Evolutionary conservation across 2,797 vertebrate genomes (phyloP).

Genomic region (Acrossocheilus wenchowensis): DNA sequence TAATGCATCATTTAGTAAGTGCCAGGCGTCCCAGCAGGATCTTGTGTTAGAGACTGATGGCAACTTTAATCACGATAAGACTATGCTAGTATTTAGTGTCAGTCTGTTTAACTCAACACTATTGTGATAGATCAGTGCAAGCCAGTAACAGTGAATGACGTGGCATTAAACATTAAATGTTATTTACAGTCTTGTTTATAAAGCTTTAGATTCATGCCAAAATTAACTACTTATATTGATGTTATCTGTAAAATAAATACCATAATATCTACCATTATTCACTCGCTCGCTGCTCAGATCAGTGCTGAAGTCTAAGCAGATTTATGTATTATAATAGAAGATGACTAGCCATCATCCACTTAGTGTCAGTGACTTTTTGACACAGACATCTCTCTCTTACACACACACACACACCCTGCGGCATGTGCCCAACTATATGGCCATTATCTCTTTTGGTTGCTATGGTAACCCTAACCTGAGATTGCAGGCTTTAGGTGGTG

Average conservation of each 20-base stretch:
- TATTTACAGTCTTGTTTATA: background rate
- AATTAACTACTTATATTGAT: background rate
- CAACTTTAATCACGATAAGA: background rate
- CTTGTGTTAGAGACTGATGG: background rate
- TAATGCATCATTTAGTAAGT: background rate
- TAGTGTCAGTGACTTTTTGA: constrained; percentile 49
- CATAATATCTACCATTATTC: background rate
- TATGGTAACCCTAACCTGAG: constrained; percentile 79
- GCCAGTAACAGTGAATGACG: background rate
- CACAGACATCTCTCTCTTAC: constrained; percentile 44
- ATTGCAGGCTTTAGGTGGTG: constrained; percentile 68
- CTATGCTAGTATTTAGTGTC: background rate
- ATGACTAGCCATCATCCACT: constrained; percentile 31
- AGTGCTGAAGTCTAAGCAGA: background rate
- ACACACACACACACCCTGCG: constrained; percentile 65
- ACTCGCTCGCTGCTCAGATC: constrained; percentile 8
- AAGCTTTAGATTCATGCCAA: background rate
- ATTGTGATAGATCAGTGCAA: background rate
- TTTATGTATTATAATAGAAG: constrained; percentile 38
- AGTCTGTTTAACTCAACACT: background rate
- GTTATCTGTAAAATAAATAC: background rate
- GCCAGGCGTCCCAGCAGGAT: background rate
- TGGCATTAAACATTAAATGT: background rate
- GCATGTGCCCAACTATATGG: constrained; percentile 76
- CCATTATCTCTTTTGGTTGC: constrained; percentile 80